Evolutionary conservation across 2,113 vertebrate species (phyloP).

Genomic region (Rhynchopsitta pachyrhyncha): DNA sequence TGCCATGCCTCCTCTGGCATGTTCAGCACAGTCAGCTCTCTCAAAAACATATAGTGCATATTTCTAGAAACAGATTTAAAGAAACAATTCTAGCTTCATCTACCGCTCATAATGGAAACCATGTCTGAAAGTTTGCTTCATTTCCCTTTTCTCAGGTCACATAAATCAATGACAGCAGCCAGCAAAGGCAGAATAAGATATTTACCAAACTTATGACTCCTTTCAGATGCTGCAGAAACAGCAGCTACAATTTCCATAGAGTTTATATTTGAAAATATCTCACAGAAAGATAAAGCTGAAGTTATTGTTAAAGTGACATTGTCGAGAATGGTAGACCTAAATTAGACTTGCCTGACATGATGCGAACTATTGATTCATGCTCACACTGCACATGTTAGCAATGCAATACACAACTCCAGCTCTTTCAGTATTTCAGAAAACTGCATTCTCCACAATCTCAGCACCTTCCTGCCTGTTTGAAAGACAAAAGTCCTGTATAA

Average conservation of each 20-base stretch:
- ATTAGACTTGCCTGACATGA: background rate
- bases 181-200: background rate
- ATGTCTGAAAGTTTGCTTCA: background rate
- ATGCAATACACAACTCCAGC: background rate
- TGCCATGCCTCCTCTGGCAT: accelerated
- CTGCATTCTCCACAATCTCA: background rate
- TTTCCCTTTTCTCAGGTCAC: background rate
- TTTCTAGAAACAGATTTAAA: background rate
- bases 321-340: background rate
- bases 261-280: background rate
- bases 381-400: background rate
- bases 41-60: accelerated
- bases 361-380: background rate
- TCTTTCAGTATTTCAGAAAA: background rate
- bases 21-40: background rate
- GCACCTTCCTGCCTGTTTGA: background rate
- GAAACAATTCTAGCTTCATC: background rate
- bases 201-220: background rate
- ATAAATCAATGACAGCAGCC: background rate
- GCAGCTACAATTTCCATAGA: background rate
- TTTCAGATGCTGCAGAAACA: background rate
- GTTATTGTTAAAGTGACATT: background rate
- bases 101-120: background rate
- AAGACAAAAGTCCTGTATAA: background rate
- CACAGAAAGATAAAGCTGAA: background rate